These are phyloP conservation scores for Epizoanthus scotinus DNA, from an alignment of 92 coral and sea anemone species.

Conservation along the genomic window DNA sequence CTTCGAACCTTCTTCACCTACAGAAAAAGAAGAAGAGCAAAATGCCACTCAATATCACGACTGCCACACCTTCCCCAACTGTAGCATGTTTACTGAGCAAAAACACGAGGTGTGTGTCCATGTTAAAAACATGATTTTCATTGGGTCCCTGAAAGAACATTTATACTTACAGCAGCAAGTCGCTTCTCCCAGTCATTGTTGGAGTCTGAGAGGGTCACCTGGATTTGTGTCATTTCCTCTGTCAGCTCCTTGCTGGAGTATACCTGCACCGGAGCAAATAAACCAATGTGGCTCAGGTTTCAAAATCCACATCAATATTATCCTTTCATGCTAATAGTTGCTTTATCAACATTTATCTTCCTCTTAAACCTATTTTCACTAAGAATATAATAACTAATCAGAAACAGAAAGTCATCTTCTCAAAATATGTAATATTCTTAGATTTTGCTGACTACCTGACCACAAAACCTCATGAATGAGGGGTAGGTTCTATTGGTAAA, in stretches of 20 bases:
- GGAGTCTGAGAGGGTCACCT: conserved; percentile 69
- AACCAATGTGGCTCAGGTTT: too few species aligned
- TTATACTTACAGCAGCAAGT: conserved; percentile 80
- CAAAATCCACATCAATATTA: too few species aligned
- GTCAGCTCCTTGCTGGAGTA: conserved; percentile 72
- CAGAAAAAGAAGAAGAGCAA: not conserved
- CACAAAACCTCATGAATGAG: too few species aligned
- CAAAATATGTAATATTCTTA: too few species aligned
- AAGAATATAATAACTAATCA: too few species aligned
- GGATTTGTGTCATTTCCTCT: conserved; percentile 89
- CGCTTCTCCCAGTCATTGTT: conserved; percentile 88
- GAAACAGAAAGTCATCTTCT: too few species aligned
- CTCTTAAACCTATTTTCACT: too few species aligned
- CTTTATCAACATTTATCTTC: too few species aligned
- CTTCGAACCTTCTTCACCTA: conserved; percentile 90
- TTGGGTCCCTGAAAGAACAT: not conserved
- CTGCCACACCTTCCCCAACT: not conserved
- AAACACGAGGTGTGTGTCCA: too few species aligned
- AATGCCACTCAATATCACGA: not conserved
- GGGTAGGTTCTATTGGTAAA: too few species aligned
- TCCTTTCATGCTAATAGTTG: too few species aligned
- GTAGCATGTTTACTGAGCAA: not conserved
- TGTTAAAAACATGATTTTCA: not conserved
- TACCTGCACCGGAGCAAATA: conserved; percentile 58
- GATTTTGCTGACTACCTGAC: too few species aligned